Evolutionary conservation across 2,797 vertebrate genomes (phyloP), one percentile per base, ranked within the genome.

Genomic region (Alfaro cultratus): DNA sequence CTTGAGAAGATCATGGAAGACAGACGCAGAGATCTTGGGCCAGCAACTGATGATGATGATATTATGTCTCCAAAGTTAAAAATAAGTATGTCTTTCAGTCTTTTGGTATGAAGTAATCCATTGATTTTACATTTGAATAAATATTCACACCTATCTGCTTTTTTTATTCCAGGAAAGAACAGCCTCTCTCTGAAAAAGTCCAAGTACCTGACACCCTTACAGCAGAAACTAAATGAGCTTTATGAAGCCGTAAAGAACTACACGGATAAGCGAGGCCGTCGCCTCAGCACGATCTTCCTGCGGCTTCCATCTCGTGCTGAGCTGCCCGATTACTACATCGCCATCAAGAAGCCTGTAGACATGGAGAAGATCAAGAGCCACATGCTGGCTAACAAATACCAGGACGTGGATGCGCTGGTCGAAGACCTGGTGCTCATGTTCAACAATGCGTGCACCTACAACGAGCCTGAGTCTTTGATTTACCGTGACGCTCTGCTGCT

Each of bases 391-490:
- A 99, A 99, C 85, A 99, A 99, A 83, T 99, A 99, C 95, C 99
- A 99, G 94, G 98, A 99, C 64, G 97, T 99, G 31, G 99, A 99
- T 62, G 97, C 97, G 2, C 97, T 99, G 95, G 98, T 99, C 70
- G 99, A 99, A 83, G 99, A 99, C 95, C 95, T 99, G 21, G 98
- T 99, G 76, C 96, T 99, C 90, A 99, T 99, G 99, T 99, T 99
- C 94, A 99, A 99, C 91, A 99, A 99, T 0, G 99, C 99, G 4
- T 99, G 99, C 86, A 99, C 98, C 0, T 99, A 99, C 84, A 99
- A 99, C 0, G 99, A 99, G 84, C 99, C 99, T 0, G 97, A 99
- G 87, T 99, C 99, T 43, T 95, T 99, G 87, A 99, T 99, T 91
- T 99, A 99, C 90, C 99, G 98, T 80, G 99, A 99, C 51, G 98